These are phyloP conservation scores for Eutolmus rufibarbis DNA, from an alignment of 2,888 invertebrate genomes.

Conservation along the genomic window DNA sequence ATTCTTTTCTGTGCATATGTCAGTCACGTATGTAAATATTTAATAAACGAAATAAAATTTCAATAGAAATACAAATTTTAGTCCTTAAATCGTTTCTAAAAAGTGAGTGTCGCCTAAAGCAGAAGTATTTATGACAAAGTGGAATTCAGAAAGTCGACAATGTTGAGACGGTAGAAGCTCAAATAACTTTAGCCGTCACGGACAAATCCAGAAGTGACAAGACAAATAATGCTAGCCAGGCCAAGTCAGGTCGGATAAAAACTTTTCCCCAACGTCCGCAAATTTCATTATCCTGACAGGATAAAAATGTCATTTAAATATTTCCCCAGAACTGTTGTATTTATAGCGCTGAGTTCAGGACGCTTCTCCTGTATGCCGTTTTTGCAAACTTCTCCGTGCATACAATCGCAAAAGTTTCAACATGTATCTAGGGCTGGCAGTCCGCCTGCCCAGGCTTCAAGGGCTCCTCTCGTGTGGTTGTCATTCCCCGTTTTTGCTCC, in stretches of 20 bases:
- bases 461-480: neutral
- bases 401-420: neutral
- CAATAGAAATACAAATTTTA: neutral
- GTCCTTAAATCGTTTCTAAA: neutral
- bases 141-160: neutral
- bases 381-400: neutral
- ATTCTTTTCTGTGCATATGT: no score
- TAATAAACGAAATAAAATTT: neutral
- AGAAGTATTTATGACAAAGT: neutral
- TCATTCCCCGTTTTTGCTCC: constrained; percentile 11
- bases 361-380: neutral
- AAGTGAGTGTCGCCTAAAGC: neutral
- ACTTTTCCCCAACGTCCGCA: neutral
- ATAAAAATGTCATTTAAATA: constrained; percentile 42
- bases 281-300: constrained; percentile 41
- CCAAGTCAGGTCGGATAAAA: neutral
- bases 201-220: neutral
- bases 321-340: neutral
- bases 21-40: neutral
- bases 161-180: neutral
- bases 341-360: neutral
- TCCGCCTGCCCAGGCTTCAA: neutral
- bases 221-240: neutral
- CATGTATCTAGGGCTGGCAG: neutral
- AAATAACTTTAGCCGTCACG: neutral